phyloP scores from a whole-genome alignment of 2,888 invertebrate genomes.

The Branchipolynoe longqiensis region DNA sequence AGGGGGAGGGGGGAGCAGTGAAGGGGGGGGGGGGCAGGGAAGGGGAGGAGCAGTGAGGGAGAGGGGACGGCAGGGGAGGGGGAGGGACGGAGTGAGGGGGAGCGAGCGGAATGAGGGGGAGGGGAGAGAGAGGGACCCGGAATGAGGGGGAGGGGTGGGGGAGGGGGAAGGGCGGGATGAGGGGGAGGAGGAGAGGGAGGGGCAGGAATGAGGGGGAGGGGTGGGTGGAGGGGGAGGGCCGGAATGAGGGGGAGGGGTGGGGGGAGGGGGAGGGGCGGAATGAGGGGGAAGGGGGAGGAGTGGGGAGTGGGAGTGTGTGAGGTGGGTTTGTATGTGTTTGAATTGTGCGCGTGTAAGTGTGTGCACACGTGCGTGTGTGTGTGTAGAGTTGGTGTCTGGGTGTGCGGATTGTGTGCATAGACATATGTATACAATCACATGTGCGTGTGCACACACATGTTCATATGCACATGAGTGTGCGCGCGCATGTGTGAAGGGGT shows the following conservation, averaged over 20 bases:
- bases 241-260: not conserved
- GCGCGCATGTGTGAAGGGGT: too few species aligned
- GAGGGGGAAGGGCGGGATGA: not conserved
- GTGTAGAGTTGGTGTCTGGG: too few species aligned
- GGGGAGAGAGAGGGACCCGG: not conserved
- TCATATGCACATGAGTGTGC: too few species aligned
- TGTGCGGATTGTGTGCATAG: too few species aligned
- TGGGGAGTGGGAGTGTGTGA: too few species aligned
- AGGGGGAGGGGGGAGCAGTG: not conserved
- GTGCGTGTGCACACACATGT: too few species aligned
- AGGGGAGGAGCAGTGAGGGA: not conserved
- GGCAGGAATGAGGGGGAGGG: not conserved
- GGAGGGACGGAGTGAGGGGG: not conserved
- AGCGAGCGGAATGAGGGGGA: not conserved
- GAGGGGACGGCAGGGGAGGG: not conserved
- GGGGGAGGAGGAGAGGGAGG: not conserved
- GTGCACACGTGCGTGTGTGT: too few species aligned
- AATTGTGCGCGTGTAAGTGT: too few species aligned
- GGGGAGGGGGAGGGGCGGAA: not conserved
- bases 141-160: not conserved
- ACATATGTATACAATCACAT: too few species aligned
- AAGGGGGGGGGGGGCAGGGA: not conserved
- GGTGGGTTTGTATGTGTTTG: too few species aligned
- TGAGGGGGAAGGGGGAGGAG: not conserved
- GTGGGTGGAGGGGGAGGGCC: not conserved